These are phyloP conservation scores for Salvelinus sp. DNA, from an alignment of 2,113 vertebrate genomes.

Conservation along the genomic window DNA sequence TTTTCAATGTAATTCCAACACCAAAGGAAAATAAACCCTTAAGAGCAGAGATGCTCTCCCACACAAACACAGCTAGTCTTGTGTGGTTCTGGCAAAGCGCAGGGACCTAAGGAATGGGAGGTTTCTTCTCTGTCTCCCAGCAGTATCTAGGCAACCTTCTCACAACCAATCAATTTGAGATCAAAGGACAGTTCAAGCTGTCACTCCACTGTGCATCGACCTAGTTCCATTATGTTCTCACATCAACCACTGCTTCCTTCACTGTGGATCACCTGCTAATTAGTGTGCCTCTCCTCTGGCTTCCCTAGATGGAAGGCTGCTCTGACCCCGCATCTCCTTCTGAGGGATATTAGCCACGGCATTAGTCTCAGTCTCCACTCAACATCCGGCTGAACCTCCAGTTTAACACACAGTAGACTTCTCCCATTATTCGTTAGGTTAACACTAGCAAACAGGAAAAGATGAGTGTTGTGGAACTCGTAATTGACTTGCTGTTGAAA, in stretches of 20 bases:
- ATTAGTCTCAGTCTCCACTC: no score
- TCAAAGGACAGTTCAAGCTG: constrained; percentile 28
- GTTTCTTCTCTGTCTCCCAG: constrained; percentile 43
- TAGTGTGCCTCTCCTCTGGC: not conserved
- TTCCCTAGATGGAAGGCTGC: no score
- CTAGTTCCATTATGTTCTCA: constrained; percentile 33
- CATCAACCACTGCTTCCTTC: not conserved
- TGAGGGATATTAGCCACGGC: no score
- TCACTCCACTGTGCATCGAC: constrained; percentile 23
- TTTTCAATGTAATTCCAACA: not conserved
- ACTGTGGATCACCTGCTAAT: constrained; percentile 10
- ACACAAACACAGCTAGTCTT: not conserved
- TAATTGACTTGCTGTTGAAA: no score
- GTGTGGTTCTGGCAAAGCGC: not conserved
- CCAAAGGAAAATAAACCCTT: not conserved
- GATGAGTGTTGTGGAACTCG: no score
- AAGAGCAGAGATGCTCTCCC: constrained; percentile 1
- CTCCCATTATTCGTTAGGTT: no score
- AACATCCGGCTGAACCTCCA: no score
- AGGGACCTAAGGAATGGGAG: constrained; percentile 21
- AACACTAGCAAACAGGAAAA: no score
- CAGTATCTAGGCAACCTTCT: constrained; percentile 59
- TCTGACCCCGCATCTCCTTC: no score
- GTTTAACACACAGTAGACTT: no score
- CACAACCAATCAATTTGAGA: constrained; percentile 13